phyloP scores from a whole-genome alignment of 2,797 vertebrate species.

The Astyanax mexicanus region DNA sequence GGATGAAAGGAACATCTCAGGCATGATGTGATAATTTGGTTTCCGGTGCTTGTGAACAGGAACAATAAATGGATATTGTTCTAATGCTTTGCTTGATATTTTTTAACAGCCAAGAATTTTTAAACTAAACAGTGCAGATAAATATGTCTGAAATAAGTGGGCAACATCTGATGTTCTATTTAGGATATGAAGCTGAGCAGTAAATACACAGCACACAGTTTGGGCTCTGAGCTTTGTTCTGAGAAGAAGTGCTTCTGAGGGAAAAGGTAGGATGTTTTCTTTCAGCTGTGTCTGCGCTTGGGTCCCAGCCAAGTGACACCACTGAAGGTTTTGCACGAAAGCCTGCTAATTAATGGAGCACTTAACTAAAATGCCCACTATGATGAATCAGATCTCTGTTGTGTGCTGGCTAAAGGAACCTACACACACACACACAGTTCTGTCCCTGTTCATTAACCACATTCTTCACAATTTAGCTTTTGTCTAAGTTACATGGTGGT shows the following conservation, averaged over 20 bases:
- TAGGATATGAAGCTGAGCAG: background rate
- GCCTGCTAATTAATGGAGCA: constrained; percentile 53
- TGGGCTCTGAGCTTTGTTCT: background rate
- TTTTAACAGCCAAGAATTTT: background rate
- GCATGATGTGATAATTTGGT: no score
- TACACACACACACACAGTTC: constrained; percentile 3
- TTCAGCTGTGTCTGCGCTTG: constrained; percentile 13
- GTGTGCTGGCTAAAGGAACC: constrained; percentile 27
- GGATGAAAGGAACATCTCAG: no score
- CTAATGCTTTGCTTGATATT: background rate
- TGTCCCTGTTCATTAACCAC: constrained; percentile 21
- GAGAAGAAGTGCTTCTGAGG: background rate
- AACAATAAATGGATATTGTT: no score
- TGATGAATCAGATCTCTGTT: constrained; percentile 54
- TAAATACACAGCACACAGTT: background rate
- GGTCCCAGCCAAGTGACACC: constrained; percentile 39
- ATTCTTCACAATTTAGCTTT: background rate
- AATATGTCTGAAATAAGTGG: background rate
- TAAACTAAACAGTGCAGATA: background rate
- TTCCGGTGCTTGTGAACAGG: no score
- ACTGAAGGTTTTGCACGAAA: constrained; percentile 44
- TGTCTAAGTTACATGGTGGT: background rate
- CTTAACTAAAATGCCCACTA: constrained; percentile 52
- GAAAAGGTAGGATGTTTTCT: background rate
- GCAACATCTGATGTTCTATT: background rate